phyloP scores from a whole-genome alignment of 1,140 invertebrate genomes.

The Heliconius hermathena region DNA sequence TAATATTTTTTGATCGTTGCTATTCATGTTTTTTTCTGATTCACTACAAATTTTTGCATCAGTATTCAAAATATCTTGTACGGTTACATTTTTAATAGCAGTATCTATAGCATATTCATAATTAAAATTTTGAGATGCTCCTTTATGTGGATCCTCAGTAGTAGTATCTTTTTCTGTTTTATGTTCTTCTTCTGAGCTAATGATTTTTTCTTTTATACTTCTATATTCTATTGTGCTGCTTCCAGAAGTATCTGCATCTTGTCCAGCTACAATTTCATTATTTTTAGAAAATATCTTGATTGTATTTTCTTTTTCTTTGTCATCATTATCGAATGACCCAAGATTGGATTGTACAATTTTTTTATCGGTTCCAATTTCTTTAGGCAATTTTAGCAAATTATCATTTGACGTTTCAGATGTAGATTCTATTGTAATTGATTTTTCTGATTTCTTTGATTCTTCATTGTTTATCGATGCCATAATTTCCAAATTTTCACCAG shows the following conservation, averaged over 20 bases:
- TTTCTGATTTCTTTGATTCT: neutral
- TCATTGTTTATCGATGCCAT: neutral
- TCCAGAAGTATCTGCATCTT: no score
- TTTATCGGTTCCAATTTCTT: neutral
- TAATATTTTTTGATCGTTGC: neutral
- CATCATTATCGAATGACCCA: neutral
- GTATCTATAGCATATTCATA: neutral
- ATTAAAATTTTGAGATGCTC: neutral
- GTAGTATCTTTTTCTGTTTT: neutral
- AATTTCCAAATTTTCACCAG: neutral
- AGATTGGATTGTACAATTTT: neutral
- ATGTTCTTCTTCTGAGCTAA: neutral
- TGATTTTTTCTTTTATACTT: neutral
- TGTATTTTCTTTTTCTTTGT: neutral
- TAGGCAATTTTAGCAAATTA: neutral
- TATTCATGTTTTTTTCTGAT: neutral
- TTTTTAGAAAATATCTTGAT: no score
- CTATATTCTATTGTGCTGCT: neutral
- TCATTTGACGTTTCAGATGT: neutral
- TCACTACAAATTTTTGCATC: neutral
- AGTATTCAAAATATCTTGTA: neutral
- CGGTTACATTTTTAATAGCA: neutral
- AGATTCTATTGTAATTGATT: neutral
- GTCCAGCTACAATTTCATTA: no score
- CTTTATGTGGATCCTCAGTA: neutral